Evolutionary conservation across 2,797 vertebrate species (phyloP).

Genomic region (Artibeus lituratus): DNA sequence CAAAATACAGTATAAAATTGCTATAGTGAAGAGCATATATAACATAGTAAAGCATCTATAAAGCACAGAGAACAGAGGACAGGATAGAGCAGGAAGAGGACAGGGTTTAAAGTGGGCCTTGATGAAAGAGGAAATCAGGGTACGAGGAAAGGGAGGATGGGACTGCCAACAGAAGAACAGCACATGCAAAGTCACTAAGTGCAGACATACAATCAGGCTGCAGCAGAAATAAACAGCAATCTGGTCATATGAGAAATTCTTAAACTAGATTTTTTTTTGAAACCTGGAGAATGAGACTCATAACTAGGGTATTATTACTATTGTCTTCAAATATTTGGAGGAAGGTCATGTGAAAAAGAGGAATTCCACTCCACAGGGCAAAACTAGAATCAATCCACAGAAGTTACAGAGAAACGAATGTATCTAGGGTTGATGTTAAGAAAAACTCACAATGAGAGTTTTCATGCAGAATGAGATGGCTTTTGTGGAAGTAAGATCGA

Average conservation of each 20-base stretch:
- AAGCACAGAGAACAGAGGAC: not conserved
- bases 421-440: not conserved
- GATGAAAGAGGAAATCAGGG: not conserved
- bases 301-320: not conserved
- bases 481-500: not conserved
- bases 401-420: not conserved
- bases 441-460: not conserved
- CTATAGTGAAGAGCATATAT: not conserved
- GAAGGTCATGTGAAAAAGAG: not conserved
- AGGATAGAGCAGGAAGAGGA: not conserved
- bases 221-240: not conserved
- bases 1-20: not conserved
- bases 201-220: not conserved
- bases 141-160: not conserved
- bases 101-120: not conserved
- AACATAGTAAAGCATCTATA: not conserved
- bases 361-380: not conserved
- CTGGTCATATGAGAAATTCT: not conserved
- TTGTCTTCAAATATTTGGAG: not conserved
- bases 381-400: not conserved
- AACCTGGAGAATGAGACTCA: not conserved
- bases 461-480: not conserved
- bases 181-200: too few relatives aligned
- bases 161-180: not conserved
- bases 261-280: not conserved